Conservation (phyloP, 1,140 invertebrate species). For the Aphelenchoides fujianensis region DNA sequence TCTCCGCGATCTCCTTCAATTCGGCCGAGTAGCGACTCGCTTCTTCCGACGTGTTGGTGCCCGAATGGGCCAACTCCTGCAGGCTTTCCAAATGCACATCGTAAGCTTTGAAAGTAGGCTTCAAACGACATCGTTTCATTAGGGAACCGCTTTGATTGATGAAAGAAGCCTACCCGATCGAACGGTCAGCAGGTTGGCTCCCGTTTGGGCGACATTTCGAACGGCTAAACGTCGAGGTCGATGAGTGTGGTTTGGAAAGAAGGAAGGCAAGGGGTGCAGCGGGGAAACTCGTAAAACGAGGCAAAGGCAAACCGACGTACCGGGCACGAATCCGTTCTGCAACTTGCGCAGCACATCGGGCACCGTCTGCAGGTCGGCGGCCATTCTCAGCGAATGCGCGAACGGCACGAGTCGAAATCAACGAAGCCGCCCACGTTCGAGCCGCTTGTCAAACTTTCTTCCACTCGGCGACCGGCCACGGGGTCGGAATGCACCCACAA, state of each 20-base stretch:
- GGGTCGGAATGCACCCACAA: neutral
- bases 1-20: slow-evolving; percentile 9
- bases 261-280: too few species aligned
- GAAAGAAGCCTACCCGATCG: slow-evolving; percentile 12
- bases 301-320: too few species aligned
- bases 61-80: slow-evolving; percentile 20
- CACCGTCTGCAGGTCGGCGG: neutral
- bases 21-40: slow-evolving; percentile 2
- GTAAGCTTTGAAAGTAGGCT: slow-evolving; percentile 24
- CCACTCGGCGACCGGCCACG: too few species aligned
- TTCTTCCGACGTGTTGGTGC: slow-evolving; percentile 15
- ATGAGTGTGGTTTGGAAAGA: neutral
- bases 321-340: slow-evolving; percentile 10
- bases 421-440: too few species aligned
- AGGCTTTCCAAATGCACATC: slow-evolving; percentile 13
- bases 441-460: too few species aligned
- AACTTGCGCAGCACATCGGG: slow-evolving; percentile 5
- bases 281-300: too few species aligned
- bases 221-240: slow-evolving; percentile 14
- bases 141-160: slow-evolving; percentile 11
- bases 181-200: neutral
- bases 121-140: slow-evolving; percentile 18
- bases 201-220: slow-evolving; percentile 1
- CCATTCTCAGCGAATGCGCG: neutral
- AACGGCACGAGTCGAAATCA: neutral